Conservation (phyloP, 2,113 vertebrate species). For the Spheniscus mendiculus region DNA sequence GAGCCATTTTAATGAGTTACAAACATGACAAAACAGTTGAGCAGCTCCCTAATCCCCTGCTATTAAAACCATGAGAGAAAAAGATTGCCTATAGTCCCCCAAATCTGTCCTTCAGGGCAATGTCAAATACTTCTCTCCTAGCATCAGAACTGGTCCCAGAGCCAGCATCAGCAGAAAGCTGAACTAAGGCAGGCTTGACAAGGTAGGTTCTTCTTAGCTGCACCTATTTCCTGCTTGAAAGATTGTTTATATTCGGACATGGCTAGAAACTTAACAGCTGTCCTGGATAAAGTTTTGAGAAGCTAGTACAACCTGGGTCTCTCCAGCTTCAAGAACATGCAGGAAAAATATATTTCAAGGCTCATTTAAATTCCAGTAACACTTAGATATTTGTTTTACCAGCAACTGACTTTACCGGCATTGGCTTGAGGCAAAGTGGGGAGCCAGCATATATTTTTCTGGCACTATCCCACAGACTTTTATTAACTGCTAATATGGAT, state of each 20-base stretch:
- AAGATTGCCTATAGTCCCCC: not conserved
- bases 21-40: not conserved
- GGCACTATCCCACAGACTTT: not conserved
- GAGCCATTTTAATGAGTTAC: not conserved
- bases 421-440: not conserved
- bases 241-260: not conserved
- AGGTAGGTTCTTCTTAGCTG: not conserved
- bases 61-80: not conserved
- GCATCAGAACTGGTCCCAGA: not conserved
- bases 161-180: not conserved
- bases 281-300: not conserved
- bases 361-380: not conserved
- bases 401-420: not conserved
- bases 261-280: not conserved
- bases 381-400: not conserved
- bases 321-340: not conserved
- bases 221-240: not conserved
- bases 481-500: not conserved
- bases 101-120: not conserved
- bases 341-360: not conserved
- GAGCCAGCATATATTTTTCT: not conserved
- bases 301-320: not conserved
- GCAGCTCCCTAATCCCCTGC: not conserved
- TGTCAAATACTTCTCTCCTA: not conserved
- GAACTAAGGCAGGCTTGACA: not conserved